Percentiles rank a stretch among this genome's conserved stretches.
These are phyloP conservation scores for Shargacucullia verbasci DNA, from an alignment of 2,888 invertebrate species.

Conservation along the genomic window DNA sequence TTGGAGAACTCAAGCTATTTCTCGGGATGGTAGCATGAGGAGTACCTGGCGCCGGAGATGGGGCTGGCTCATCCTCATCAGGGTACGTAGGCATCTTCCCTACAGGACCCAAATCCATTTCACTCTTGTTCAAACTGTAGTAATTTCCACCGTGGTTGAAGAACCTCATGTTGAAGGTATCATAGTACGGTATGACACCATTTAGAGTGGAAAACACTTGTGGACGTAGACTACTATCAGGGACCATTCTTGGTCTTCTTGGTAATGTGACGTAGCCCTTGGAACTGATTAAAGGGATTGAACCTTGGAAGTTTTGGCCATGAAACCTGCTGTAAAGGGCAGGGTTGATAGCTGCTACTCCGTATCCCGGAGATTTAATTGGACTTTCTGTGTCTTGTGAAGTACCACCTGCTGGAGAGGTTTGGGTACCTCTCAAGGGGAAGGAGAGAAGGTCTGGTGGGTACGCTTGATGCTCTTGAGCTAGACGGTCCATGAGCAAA, in stretches of 20 bases:
- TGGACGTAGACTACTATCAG: constrained; percentile 81
- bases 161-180: constrained; percentile 94
- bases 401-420: constrained; percentile 85
- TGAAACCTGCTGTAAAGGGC: constrained; percentile 85
- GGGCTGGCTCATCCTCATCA: constrained; percentile 86
- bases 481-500: constrained; percentile 78
- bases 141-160: constrained; percentile 95
- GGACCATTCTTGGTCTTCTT: constrained; percentile 92
- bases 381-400: constrained; percentile 72
- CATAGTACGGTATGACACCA: constrained; percentile 90
- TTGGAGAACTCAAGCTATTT: constrained; percentile 86
- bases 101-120: constrained; percentile 88
- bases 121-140: constrained; percentile 93
- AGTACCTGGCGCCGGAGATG: constrained; percentile 87
- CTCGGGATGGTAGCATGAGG: constrained; percentile 83
- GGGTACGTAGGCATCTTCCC: constrained; percentile 85
- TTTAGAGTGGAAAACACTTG: constrained; percentile 80
- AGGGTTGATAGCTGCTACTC: constrained; percentile 71
- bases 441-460: constrained; percentile 95
- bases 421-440: constrained; percentile 87
- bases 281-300: constrained; percentile 89
- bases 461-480: constrained; percentile 90
- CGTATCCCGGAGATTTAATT: constrained; percentile 79
- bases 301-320: constrained; percentile 89
- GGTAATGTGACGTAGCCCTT: constrained; percentile 96